Conservation (phyloP, 1,140 invertebrate genomes). For the Phymastichus coffea region DNA sequence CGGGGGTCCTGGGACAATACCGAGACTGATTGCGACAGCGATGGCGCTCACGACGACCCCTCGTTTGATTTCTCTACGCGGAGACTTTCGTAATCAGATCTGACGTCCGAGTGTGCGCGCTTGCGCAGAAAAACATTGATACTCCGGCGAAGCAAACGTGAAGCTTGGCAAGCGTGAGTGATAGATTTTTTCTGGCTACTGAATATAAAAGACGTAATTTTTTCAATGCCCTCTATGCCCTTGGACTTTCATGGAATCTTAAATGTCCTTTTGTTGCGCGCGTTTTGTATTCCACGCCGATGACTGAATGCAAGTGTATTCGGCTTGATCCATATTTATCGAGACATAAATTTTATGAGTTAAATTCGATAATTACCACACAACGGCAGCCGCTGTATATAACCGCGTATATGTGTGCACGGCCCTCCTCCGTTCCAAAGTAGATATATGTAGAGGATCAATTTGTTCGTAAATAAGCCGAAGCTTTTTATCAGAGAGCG, state of each 20-base stretch:
- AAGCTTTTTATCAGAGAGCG: too few species aligned
- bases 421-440: neutral
- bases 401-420: neutral
- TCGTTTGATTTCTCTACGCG: constrained; percentile 18
- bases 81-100: constrained; percentile 7
- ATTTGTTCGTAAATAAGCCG: constrained; percentile 10
- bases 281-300: constrained; percentile 6
- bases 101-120: neutral
- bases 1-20: constrained; percentile 39
- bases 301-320: too few species aligned
- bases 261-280: neutral
- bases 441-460: constrained; percentile 2
- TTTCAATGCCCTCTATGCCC: too few species aligned
- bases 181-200: too few species aligned
- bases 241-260: too few species aligned
- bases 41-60: neutral
- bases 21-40: constrained; percentile 45
- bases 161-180: too few species aligned
- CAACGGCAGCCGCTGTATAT: neutral
- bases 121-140: too few species aligned
- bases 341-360: too few species aligned
- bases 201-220: too few species aligned
- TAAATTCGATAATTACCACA: constrained; percentile 9
- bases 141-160: too few species aligned
- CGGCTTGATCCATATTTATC: too few species aligned